Percentiles rank a stretch among this genome's conserved stretches.
phyloP scores from a whole-genome alignment of 2,888 invertebrate species.

The Incurvaria masculella region DNA sequence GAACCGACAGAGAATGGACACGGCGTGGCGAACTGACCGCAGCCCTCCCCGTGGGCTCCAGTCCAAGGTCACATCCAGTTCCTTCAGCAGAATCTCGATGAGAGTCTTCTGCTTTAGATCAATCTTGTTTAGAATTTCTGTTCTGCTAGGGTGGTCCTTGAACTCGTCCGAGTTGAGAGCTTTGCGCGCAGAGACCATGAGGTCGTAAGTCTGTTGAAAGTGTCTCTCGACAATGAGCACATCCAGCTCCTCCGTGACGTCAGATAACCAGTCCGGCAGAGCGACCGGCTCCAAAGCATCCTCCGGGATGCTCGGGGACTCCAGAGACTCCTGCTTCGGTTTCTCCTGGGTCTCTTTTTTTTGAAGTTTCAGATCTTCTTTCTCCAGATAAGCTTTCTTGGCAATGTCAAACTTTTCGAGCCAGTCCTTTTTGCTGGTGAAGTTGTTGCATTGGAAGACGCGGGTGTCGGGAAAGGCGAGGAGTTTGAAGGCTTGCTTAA shows the following conservation, averaged over 20 bases:
- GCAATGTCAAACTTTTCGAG: constrained; percentile 88
- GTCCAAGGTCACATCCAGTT: constrained; percentile 85
- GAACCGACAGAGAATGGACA: constrained; percentile 78
- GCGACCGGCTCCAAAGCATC: constrained; percentile 36
- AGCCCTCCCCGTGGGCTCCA: constrained; percentile 89
- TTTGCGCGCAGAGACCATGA: constrained; percentile 62
- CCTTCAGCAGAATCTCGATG: constrained; percentile 84
- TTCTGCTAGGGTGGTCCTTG: constrained; percentile 36
- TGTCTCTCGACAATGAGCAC: constrained; percentile 93
- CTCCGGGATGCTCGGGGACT: constrained; percentile 47
- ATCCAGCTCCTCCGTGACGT: constrained; percentile 92
- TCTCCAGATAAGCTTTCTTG: constrained; percentile 72
- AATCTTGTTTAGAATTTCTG: constrained; percentile 53
- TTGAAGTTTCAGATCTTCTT: constrained; percentile 58
- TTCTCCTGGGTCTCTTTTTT: constrained; percentile 43
- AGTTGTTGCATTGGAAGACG: constrained; percentile 85
- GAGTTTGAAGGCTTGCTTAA: constrained; percentile 92
- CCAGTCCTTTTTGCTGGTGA: constrained; percentile 86
- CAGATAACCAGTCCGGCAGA: constrained; percentile 83
- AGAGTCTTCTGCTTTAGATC: constrained; percentile 71
- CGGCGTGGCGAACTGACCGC: constrained; percentile 79
- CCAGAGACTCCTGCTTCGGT: constrained; percentile 36
- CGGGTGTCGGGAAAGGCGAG: constrained; percentile 91
- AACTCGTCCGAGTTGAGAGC: constrained; percentile 38
- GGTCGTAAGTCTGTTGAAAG: constrained; percentile 86